Evolutionary conservation across 2,888 invertebrate species (phyloP).

Genomic region (Lasioglossum pauxillum): DNA sequence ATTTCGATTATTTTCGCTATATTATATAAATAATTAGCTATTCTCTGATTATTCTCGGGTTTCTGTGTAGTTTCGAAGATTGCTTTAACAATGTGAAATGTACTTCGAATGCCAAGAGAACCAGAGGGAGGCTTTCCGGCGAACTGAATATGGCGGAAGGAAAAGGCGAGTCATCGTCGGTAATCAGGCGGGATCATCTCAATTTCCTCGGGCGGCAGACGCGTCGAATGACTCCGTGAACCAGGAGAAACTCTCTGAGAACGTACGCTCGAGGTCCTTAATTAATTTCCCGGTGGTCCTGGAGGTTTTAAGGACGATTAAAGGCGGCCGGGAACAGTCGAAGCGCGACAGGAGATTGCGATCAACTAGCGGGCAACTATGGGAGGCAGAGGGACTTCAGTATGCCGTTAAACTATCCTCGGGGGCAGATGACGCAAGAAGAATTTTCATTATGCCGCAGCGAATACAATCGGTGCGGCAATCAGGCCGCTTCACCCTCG

Average conservation of each 20-base stretch:
- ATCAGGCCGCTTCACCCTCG: constrained; percentile 70
- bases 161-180: not conserved
- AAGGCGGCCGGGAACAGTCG: constrained; percentile 26
- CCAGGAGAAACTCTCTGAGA: constrained; percentile 3
- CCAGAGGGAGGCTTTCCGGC: not conserved
- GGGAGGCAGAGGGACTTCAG: constrained; percentile 28
- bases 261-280: constrained; percentile 18
- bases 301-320: constrained; percentile 17
- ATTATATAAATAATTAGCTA: too few species aligned
- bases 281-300: constrained; percentile 22
- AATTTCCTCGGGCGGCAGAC: not conserved
- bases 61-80: not conserved
- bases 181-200: not conserved
- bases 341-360: constrained; percentile 39
- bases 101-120: not conserved
- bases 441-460: constrained; percentile 70
- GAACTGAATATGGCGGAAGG: not conserved
- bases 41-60: too few species aligned
- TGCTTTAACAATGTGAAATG: not conserved
- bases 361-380: constrained; percentile 41
- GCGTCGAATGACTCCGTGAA: constrained; percentile 14
- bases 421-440: constrained; percentile 68
- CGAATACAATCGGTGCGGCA: constrained; percentile 67
- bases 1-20: too few species aligned
- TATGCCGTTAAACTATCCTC: constrained; percentile 59